Evolutionary conservation across 2,113 vertebrate genomes (phyloP).

Genomic region (Heteronetta atricapilla): DNA sequence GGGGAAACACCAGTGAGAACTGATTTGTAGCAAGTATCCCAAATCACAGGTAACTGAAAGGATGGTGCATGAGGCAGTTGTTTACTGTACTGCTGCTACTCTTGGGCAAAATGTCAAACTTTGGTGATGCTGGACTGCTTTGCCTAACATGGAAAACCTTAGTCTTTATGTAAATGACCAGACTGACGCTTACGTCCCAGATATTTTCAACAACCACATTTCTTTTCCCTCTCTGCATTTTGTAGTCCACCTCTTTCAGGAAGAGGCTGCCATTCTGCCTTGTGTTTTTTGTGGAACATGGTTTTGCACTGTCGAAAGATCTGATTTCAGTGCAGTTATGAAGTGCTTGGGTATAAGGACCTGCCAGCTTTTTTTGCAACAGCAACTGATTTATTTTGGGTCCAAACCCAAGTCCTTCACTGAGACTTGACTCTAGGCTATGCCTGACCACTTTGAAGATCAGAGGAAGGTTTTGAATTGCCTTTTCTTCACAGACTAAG

Average conservation of each 20-base stretch:
- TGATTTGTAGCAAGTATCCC: neutral
- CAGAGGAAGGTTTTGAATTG: neutral
- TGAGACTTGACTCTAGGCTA: neutral
- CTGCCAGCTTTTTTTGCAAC: neutral
- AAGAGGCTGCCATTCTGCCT: neutral
- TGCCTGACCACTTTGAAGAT: neutral
- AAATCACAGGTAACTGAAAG: neutral
- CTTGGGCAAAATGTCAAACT: neutral
- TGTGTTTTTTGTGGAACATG: neutral
- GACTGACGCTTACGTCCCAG: neutral
- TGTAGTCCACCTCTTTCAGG: neutral
- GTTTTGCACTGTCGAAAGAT: neutral
- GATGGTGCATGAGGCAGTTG: neutral
- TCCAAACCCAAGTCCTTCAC: neutral
- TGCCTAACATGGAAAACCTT: neutral
- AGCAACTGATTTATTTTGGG: neutral
- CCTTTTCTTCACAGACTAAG: conserved; percentile 24
- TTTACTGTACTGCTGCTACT: neutral
- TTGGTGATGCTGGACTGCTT: neutral
- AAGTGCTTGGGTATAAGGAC: neutral
- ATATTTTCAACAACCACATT: neutral
- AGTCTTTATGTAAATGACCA: neutral
- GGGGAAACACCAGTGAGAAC: neutral
- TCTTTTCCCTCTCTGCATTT: neutral
- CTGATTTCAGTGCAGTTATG: neutral